Conservation (phyloP, 2,797 vertebrate genomes). For the Xiphophorus birchmanni region DNA sequence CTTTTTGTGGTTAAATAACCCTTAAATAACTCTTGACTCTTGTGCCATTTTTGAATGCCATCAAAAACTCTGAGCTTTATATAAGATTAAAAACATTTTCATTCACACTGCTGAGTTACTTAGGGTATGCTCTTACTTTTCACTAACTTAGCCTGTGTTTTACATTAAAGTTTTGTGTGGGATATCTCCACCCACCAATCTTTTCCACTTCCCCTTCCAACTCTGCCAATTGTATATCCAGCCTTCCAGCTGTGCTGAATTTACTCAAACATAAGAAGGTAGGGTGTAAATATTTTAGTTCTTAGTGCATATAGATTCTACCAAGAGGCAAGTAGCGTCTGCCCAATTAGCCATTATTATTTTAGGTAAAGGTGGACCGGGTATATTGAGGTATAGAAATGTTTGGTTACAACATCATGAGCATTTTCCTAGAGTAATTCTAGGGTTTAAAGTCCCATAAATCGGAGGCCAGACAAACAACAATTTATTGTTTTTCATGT, state of each 20-base stretch:
- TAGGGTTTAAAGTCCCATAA: neutral
- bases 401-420: too few relatives aligned
- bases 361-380: conserved; percentile 34
- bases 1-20: conserved; percentile 34
- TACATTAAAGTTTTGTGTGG: conserved; percentile 53
- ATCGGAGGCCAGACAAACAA: neutral
- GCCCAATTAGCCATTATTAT: conserved; percentile 80
- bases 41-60: conserved; percentile 27
- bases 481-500: neutral
- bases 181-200: conserved; percentile 46
- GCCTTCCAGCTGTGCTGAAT: conserved; percentile 67
- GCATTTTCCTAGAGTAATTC: too few relatives aligned
- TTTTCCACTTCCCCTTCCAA: conserved; percentile 56
- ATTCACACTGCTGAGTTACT: conserved; percentile 26
- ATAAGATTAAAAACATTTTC: conserved; percentile 39
- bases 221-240: conserved; percentile 63
- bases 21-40: conserved; percentile 25
- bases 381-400: too few relatives aligned
- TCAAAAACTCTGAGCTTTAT: conserved; percentile 56
- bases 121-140: conserved; percentile 41
- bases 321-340: conserved; percentile 54
- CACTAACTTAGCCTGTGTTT: conserved; percentile 43
- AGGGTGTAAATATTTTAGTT: conserved; percentile 78
- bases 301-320: conserved; percentile 47
- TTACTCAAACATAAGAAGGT: conserved; percentile 76